phyloP scores from a whole-genome alignment of 2,888 invertebrate species.

The Ligdia adustata region DNA sequence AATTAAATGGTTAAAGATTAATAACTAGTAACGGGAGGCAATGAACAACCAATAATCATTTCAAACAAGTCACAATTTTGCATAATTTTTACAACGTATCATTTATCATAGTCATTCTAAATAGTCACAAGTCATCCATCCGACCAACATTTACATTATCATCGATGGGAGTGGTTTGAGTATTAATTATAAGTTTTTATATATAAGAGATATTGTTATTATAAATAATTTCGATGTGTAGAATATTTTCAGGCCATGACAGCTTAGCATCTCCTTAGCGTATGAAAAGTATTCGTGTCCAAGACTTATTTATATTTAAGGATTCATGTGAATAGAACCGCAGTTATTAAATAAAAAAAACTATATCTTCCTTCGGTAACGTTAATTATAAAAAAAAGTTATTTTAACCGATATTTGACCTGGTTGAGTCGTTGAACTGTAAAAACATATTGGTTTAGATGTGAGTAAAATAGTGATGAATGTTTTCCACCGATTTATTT shows the following conservation, averaged over 20 bases:
- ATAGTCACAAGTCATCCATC: constrained; percentile 73
- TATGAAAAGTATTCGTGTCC: constrained; percentile 66
- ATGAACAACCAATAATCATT: constrained; percentile 60
- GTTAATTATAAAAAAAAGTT: constrained; percentile 4
- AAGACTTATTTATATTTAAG: constrained; percentile 71
- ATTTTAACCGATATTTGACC: constrained; percentile 5
- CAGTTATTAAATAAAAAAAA: constrained; percentile 9
- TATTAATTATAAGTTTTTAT: constrained; percentile 68
- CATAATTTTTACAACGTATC: constrained; percentile 49
- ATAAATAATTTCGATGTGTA: constrained; percentile 68
- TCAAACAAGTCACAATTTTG: constrained; percentile 61
- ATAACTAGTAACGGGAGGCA: constrained; percentile 54
- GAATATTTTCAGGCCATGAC: constrained; percentile 79
- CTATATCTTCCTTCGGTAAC: constrained; percentile 12
- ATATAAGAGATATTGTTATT: constrained; percentile 67
- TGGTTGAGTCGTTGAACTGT: constrained; percentile 1
- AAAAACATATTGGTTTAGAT: constrained; percentile 18
- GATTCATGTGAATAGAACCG: constrained; percentile 45
- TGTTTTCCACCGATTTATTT: constrained; percentile 75
- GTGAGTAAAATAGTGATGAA: constrained; percentile 41
- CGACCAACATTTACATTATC: constrained; percentile 70
- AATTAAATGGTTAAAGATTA: constrained; percentile 35
- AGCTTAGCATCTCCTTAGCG: constrained; percentile 62
- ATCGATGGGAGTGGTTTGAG: constrained; percentile 77
- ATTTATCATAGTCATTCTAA: constrained; percentile 68